Evolutionary conservation across 2,888 invertebrate genomes (phyloP).

Genomic region (Platerodrilus igneus): DNA sequence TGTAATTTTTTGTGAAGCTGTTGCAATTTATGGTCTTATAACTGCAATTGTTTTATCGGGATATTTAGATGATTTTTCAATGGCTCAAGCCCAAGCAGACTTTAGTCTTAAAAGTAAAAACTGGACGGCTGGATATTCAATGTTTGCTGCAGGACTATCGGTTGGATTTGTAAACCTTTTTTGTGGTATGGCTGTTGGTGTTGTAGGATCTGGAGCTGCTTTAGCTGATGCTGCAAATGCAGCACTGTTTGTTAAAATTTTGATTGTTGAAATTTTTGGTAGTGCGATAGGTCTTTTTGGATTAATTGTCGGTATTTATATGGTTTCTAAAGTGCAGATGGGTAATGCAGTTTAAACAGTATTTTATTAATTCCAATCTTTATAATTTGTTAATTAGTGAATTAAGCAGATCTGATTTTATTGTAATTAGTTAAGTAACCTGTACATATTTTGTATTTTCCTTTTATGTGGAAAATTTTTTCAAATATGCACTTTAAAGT

Average conservation of each 20-base stretch:
- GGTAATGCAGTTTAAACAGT: no score
- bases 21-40: constrained; percentile 98
- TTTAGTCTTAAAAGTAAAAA: constrained; percentile 57
- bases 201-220: constrained; percentile 97
- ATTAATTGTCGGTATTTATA: constrained; percentile 95
- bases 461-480: no score
- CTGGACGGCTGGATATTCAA: constrained; percentile 84
- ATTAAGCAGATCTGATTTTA: no score
- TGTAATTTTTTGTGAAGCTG: constrained; percentile 99
- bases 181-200: constrained; percentile 95
- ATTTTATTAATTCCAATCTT: no score
- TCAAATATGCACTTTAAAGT: no score
- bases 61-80: constrained; percentile 62
- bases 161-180: constrained; percentile 95
- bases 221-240: constrained; percentile 97
- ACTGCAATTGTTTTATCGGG: constrained; percentile 96
- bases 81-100: constrained; percentile 44
- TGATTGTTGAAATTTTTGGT: constrained; percentile 98
- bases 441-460: no score
- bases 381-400: no score
- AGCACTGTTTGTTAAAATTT: constrained; percentile 93
- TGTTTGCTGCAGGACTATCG: constrained; percentile 94
- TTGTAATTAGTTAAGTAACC: no score
- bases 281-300: constrained; percentile 99
- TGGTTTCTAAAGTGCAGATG: no score